A percentile compares a stretch with the other conserved stretches of the same genome.
These are phyloP conservation scores for Brachionus koreanus DNA, from an alignment of 1,140 invertebrate genomes.

Conservation along the genomic window DNA sequence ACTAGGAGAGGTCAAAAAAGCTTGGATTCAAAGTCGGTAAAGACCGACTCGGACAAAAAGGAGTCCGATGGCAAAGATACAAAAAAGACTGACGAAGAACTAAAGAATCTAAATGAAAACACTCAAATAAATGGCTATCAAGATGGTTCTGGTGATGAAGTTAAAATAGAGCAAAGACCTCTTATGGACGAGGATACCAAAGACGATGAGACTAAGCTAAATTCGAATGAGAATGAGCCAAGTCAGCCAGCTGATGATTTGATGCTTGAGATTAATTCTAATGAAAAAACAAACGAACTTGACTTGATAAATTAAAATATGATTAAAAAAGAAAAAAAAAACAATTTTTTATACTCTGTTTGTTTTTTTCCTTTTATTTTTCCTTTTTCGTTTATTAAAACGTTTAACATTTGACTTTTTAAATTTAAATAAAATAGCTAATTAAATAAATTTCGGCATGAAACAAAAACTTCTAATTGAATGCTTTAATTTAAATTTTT, in stretches of 20 bases:
- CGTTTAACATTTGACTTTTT: too few relatives aligned
- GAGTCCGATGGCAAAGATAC: background rate
- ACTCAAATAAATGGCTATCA: background rate
- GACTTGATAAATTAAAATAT: background rate
- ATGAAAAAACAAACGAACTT: background rate
- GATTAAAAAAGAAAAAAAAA: background rate
- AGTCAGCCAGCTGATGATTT: background rate
- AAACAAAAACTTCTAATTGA: too few relatives aligned
- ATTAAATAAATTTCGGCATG: too few relatives aligned
- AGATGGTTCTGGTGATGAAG: background rate
- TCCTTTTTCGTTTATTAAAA: too few relatives aligned
- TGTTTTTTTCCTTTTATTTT: background rate
- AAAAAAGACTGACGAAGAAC: background rate
- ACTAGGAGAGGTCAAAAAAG: conserved; percentile 10
- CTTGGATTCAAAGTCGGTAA: background rate
- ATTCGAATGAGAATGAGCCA: conserved; percentile 26
- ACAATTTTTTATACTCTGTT: background rate
- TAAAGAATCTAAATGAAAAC: background rate
- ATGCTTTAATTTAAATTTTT: too few relatives aligned
- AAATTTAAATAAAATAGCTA: too few relatives aligned
- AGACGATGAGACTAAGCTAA: background rate
- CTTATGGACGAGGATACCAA: background rate
- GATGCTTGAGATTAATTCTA: background rate
- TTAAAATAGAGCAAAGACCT: background rate
- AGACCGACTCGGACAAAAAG: background rate